Evolutionary conservation across 1,140 invertebrate genomes (phyloP), one percentile per base, ranked within the genome.

Genomic region (Anthonomus grandis): DNA sequence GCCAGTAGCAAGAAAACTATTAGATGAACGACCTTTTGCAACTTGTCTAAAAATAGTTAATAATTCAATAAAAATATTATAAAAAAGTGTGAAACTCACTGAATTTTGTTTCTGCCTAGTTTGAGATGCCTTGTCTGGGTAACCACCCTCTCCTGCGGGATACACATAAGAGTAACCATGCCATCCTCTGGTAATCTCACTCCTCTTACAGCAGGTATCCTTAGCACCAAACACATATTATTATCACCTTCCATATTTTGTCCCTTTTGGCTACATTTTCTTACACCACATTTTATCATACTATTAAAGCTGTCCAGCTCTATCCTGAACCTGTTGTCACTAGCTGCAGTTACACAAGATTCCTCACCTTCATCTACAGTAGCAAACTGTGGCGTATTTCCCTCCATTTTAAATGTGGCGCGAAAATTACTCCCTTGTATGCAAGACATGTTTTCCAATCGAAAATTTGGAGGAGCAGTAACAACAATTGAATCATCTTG

Each of bases 161-260:
- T 78, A 65, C 85, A 86, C 58, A 82, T 78, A 23, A 87, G 71
- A 18, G 79, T 81, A 9, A 86, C 72, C 8, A 80, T 74, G 1
- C 76, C 70, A 64, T 87, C 85, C 39, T 83, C 79, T 0, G 77
- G 78, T n/a, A 85, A 75, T 65, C 76, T 78, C 24, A 87, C 65
- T 1, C 82, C 83, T 6, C 71, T 56, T 23, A 86, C 77, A 3
- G 76, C 71, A 6, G 85, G 83, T 64, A 86, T 83, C 31, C 84
- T 72, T 0, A 86, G 22, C 2, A 75, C 76, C 12, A 86, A 65
- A 61, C 84, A 86, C 52, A 80, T 66, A 59, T 76, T 71, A 48
- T 46, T 3, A 19, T 34, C 44, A 21, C 9, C 15, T 44, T 50
- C 24, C 34, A 25, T 17, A 64, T 64, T 4, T 67, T 10, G 17